These are phyloP conservation scores for Caenorhabditis angaria DNA, from an alignment of 2,888 invertebrate genomes.

Conservation along the genomic window DNA sequence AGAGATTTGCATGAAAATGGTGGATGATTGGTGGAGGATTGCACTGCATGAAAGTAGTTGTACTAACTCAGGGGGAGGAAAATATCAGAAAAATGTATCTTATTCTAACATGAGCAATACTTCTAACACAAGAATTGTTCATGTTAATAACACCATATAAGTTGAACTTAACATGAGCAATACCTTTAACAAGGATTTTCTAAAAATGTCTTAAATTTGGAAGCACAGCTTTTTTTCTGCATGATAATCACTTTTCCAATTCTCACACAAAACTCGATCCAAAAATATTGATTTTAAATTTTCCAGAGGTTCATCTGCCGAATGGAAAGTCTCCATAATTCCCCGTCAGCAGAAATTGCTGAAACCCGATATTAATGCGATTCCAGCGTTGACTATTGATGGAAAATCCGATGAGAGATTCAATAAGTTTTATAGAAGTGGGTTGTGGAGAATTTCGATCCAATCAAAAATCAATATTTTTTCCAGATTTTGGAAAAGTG, in stretches of 20 bases:
- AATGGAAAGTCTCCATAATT: conserved; percentile 43
- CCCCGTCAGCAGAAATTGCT: conserved; percentile 10
- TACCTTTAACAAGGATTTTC: too few species aligned
- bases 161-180: too few species aligned
- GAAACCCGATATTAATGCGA: conserved; percentile 16
- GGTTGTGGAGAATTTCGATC: background rate
- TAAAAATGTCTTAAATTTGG: too few species aligned
- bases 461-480: background rate
- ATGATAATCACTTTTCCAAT: too few species aligned
- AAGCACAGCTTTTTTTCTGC: too few species aligned
- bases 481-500: conserved; percentile 34
- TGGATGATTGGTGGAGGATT: conserved; percentile 2
- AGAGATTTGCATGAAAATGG: background rate
- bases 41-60: background rate
- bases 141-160: too few species aligned
- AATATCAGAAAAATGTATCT: too few species aligned
- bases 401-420: conserved; percentile 40
- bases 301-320: conserved; percentile 29
- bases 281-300: background rate
- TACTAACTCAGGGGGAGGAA: background rate
- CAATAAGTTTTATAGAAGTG: conserved; percentile 41
- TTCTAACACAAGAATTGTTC: too few species aligned
- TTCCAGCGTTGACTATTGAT: conserved; percentile 32
- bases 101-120: too few species aligned
- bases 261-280: too few species aligned